phyloP scores from a whole-genome alignment of 2,797 vertebrate genomes.

The Alfaro cultratus region DNA sequence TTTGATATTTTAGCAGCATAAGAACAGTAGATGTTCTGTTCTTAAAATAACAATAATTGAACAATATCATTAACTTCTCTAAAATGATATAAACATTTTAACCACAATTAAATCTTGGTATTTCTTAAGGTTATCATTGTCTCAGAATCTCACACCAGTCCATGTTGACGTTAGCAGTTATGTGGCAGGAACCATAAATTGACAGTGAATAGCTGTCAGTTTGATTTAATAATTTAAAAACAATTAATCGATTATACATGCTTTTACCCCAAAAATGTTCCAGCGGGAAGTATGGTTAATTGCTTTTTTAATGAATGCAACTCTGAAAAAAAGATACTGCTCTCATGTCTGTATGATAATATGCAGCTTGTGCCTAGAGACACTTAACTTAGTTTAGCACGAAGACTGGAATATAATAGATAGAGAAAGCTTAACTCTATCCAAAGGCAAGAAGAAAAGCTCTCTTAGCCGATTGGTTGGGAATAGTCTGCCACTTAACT shows the following conservation, averaged over 20 bases:
- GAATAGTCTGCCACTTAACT: constrained; percentile 1
- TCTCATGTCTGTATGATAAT: constrained; percentile 21
- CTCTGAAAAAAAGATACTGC: constrained; percentile 8
- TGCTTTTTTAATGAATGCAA: constrained; percentile 24
- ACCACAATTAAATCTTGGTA: not conserved
- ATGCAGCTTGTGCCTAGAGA: constrained; percentile 8
- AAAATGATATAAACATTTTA: not conserved
- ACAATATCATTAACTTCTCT: not conserved
- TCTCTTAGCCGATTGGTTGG: not conserved
- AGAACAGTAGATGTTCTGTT: not conserved
- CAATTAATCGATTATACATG: constrained; percentile 22
- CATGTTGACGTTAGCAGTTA: not conserved
- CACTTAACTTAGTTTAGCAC: constrained; percentile 23
- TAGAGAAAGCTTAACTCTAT: not conserved
- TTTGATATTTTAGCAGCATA: not conserved
- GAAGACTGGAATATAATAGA: constrained; percentile 21
- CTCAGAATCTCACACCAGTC: not conserved
- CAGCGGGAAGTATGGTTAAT: constrained; percentile 10
- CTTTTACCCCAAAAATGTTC: constrained; percentile 13
- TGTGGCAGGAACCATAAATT: not conserved
- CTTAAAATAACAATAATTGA: not conserved
- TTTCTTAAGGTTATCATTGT: not conserved
- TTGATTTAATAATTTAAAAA: constrained; percentile 25
- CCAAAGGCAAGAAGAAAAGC: constrained; percentile 3
- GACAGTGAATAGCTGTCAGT: not conserved